Conservation (phyloP, 2,888 invertebrate species). For the Hirtodrosophila trivittata region DNA sequence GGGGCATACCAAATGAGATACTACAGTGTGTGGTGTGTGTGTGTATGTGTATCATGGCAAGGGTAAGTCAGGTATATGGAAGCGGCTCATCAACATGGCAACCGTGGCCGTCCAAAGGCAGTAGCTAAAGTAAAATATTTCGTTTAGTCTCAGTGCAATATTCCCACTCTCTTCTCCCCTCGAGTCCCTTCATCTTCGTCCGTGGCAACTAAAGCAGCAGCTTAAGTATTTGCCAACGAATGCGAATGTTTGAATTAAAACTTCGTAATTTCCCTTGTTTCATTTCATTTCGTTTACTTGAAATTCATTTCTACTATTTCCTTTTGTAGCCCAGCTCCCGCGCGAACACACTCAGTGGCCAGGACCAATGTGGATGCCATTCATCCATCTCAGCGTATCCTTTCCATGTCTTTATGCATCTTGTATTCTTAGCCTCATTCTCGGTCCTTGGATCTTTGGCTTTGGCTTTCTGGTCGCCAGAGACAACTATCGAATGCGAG, state of each 20-base stretch:
- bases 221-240: constrained; percentile 74
- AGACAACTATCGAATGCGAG: constrained; percentile 68
- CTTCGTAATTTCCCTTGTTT: constrained; percentile 80
- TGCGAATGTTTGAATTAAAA: constrained; percentile 78
- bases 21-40: neutral
- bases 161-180: too few species aligned
- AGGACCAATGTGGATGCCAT: constrained; percentile 47
- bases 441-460: constrained; percentile 35
- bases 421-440: constrained; percentile 26
- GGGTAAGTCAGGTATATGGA: constrained; percentile 41
- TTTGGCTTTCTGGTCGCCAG: constrained; percentile 57
- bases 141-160: constrained; percentile 52
- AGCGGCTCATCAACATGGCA: constrained; percentile 27
- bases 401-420: constrained; percentile 20
- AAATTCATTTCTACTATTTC: constrained; percentile 74
- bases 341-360: too few species aligned
- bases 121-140: constrained; percentile 57
- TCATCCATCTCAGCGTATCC: constrained; percentile 52
- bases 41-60: constrained; percentile 1
- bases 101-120: constrained; percentile 20
- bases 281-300: constrained; percentile 78
- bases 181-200: too few species aligned
- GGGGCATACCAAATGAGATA: neutral
- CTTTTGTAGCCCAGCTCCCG: constrained; percentile 20
- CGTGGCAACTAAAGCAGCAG: constrained; percentile 55